Conservation (phyloP, 1,140 invertebrate species). For the Scaptomyza montana region DNA sequence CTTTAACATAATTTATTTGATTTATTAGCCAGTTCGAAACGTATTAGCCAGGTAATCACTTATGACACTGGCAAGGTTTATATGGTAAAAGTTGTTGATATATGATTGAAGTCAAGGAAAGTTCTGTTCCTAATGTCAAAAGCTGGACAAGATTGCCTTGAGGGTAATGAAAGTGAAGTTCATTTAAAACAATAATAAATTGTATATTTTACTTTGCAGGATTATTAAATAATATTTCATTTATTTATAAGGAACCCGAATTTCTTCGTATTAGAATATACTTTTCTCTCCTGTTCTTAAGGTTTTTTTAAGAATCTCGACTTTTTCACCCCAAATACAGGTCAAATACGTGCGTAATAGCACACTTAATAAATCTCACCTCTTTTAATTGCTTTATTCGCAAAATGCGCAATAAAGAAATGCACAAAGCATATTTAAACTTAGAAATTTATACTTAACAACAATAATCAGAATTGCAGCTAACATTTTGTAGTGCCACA, state of each 20-base stretch:
- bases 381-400: too few relatives aligned
- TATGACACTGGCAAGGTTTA: not conserved
- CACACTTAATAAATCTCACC: too few relatives aligned
- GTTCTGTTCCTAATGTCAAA: not conserved
- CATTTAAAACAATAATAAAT: too few relatives aligned
- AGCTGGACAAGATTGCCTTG: not conserved
- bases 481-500: slow-evolving; percentile 62
- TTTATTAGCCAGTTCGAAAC: slow-evolving; percentile 56
- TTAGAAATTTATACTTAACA: not conserved
- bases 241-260: too few relatives aligned
- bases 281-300: too few relatives aligned
- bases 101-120: not conserved
- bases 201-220: too few relatives aligned
- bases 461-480: slow-evolving; percentile 38
- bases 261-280: too few relatives aligned
- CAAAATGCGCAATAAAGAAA: not conserved
- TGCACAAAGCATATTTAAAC: not conserved
- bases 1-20: slow-evolving; percentile 54
- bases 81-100: not conserved
- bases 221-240: too few relatives aligned
- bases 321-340: too few relatives aligned
- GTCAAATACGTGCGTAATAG: too few relatives aligned
- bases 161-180: too few relatives aligned
- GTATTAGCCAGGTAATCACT: slow-evolving; percentile 11
- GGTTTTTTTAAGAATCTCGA: too few relatives aligned